These are phyloP conservation scores for Brenthis daphne DNA, from an alignment of 2,888 invertebrate species.

Conservation along the genomic window DNA sequence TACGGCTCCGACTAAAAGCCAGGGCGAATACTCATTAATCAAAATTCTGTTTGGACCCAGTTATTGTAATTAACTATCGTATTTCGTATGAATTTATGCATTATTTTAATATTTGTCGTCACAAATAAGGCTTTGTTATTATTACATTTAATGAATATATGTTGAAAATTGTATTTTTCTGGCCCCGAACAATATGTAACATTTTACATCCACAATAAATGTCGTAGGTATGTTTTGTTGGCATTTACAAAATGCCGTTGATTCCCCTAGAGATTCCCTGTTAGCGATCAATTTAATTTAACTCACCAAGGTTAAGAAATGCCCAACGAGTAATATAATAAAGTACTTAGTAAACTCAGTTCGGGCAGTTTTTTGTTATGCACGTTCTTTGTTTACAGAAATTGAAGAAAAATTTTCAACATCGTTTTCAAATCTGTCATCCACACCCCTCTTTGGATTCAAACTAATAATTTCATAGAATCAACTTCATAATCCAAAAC, in stretches of 20 bases:
- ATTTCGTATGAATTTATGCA: not conserved
- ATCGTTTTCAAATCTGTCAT: too few species aligned
- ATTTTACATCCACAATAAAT: not conserved
- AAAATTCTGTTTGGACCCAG: constrained; percentile 26
- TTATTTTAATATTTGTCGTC: not conserved
- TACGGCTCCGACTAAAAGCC: constrained; percentile 32
- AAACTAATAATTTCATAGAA: too few species aligned
- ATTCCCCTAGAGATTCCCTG: constrained; percentile 16
- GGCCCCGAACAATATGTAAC: constrained; percentile 2
- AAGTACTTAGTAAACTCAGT: not conserved
- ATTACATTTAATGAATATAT: too few species aligned
- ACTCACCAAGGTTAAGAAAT: not conserved
- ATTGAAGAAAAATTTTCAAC: too few species aligned
- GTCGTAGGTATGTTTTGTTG: constrained; percentile 9
- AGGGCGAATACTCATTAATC: constrained; percentile 31
- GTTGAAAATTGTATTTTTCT: not conserved
- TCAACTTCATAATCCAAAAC: not conserved
- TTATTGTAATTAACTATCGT: constrained; percentile 19
- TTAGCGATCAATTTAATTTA: constrained; percentile 3
- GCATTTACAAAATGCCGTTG: constrained; percentile 13
- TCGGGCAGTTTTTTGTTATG: too few species aligned
- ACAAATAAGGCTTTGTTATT: too few species aligned
- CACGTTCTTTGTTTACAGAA: too few species aligned
- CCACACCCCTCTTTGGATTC: too few species aligned
- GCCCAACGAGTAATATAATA: not conserved